Base-by-base conservation (phyloP, 2,888 invertebrate genomes). In the Dyspetes luteomarginatus region DNA sequence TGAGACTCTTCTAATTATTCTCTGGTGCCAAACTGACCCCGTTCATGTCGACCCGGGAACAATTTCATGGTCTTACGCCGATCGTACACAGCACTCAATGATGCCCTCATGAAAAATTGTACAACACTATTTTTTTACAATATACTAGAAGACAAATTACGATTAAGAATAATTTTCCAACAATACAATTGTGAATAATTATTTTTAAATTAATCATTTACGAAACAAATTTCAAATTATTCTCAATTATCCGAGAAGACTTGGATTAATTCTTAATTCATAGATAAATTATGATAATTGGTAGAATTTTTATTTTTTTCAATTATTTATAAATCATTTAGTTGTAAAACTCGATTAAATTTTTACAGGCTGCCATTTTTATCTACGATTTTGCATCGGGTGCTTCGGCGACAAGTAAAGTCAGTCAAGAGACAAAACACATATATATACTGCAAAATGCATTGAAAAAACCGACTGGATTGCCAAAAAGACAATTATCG, bases 311-410 rank as follows among this genome's bases (percentile, higher is more conserved):
- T n/a, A n/a, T n/a, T n/a, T n/a, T n/a, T n/a, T n/a, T n/a, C n/a
- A n/a, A n/a, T n/a, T n/a, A n/a, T n/a, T n/a, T n/a, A n/a, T n/a
- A n/a, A n/a, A n/a, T n/a, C n/a, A n/a, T n/a, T n/a, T 19, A 41
- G 50, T 60, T 0, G 36, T 17, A 26, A 45, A n/a, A 50, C 36
- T 77, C 55, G n/a, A 19, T 41, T n/a, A 36, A 4, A 62, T 73
- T 48, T 68, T 80, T 74, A 1, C 80, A 92, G 91, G 87, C 91
- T 19, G 91, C 86, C 4, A 89, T 92, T 84, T 91, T 91, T 62
- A 82, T 91, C 19, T 92, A 92, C 85, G 91, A 92, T 74, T 91
- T 92, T 67, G 88, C 92, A 24, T 90, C 91, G 41, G 90, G 88
- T 5, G 89, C 91, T 1, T 88, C 90, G 22, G 83, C 86, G 4